These are phyloP conservation scores for Phlogophora meticulosa DNA, from an alignment of 2,888 invertebrate species.

Conservation along the genomic window DNA sequence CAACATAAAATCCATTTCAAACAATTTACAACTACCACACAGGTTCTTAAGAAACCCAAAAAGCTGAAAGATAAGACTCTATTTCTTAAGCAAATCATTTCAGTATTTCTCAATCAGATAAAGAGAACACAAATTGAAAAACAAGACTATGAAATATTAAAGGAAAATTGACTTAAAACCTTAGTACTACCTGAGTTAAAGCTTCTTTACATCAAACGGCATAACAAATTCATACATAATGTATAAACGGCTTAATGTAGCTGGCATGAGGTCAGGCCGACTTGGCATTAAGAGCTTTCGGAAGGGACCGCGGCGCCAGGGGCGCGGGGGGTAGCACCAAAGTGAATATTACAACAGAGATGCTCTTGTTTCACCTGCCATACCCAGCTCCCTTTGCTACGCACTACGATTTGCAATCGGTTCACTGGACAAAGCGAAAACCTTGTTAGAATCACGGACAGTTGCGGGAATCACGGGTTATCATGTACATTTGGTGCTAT, in stretches of 20 bases:
- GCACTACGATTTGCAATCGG: slow-evolving; percentile 47
- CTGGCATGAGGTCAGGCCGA: slow-evolving; percentile 89
- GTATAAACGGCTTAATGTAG: slow-evolving; percentile 91
- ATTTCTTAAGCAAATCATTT: slow-evolving; percentile 1
- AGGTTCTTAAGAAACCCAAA: background rate
- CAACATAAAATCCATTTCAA: no score
- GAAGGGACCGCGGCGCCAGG: slow-evolving; percentile 76
- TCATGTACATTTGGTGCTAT: slow-evolving; percentile 53
- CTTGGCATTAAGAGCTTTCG: slow-evolving; percentile 90
- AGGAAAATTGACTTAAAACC: slow-evolving; percentile 81
- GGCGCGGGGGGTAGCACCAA: slow-evolving; percentile 76
- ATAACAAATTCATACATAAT: slow-evolving; percentile 91
- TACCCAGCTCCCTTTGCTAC: slow-evolving; percentile 52
- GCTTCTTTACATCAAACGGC: slow-evolving; percentile 91
- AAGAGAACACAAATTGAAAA: slow-evolving; percentile 49
- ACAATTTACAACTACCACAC: background rate
- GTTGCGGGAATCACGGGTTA: slow-evolving; percentile 54
- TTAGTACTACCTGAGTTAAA: slow-evolving; percentile 88
- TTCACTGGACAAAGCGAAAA: slow-evolving; percentile 51
- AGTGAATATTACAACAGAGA: slow-evolving; percentile 89
- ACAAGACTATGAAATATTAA: slow-evolving; percentile 66
- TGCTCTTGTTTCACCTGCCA: slow-evolving; percentile 70
- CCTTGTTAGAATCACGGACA: slow-evolving; percentile 45
- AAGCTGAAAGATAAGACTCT: background rate
- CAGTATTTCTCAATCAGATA: background rate